A percentile compares a stretch with the other conserved stretches of the same genome.
These are phyloP conservation scores for Standfussiana lucernea DNA, from an alignment of 2,888 invertebrate genomes.

Conservation along the genomic window DNA sequence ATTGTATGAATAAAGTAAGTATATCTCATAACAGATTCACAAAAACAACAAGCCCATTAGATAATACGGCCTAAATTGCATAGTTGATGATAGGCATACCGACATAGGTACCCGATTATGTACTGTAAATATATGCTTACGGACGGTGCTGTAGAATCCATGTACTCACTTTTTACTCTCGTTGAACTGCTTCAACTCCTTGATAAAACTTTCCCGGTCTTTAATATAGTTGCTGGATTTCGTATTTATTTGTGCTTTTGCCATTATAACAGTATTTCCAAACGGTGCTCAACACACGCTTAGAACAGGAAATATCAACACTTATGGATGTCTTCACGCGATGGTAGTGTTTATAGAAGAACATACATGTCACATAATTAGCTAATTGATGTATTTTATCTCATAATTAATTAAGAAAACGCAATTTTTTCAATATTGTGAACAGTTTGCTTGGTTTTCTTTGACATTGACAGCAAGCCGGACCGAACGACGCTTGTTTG, in stretches of 20 bases:
- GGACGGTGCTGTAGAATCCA: constrained; percentile 1
- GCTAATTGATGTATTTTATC: constrained; percentile 38
- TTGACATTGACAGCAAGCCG: constrained; percentile 71
- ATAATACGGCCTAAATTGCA: not conserved
- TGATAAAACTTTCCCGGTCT: constrained; percentile 95
- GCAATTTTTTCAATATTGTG: constrained; percentile 37
- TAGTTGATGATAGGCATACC: not conserved
- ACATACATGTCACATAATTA: constrained; percentile 54
- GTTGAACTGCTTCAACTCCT: constrained; percentile 97
- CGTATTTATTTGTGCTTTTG: constrained; percentile 88
- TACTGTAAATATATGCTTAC: constrained; percentile 10
- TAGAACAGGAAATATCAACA: constrained; percentile 25
- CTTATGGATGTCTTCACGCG: constrained; percentile 23
- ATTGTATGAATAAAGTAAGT: not conserved
- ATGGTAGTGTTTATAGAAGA: constrained; percentile 21
- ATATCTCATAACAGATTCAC: not conserved
- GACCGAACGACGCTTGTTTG: constrained; percentile 54
- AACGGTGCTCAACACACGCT: constrained; percentile 46
- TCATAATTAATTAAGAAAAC: constrained; percentile 59
- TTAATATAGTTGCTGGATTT: constrained; percentile 93
- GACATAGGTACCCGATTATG: not conserved
- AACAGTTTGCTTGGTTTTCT: constrained; percentile 53
- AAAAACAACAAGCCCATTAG: not conserved
- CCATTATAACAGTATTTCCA: constrained; percentile 78
- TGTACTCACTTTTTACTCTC: constrained; percentile 96